phyloP scores from a whole-genome alignment of 2,113 vertebrate species.

The Neomonachus schauinslandi region DNA sequence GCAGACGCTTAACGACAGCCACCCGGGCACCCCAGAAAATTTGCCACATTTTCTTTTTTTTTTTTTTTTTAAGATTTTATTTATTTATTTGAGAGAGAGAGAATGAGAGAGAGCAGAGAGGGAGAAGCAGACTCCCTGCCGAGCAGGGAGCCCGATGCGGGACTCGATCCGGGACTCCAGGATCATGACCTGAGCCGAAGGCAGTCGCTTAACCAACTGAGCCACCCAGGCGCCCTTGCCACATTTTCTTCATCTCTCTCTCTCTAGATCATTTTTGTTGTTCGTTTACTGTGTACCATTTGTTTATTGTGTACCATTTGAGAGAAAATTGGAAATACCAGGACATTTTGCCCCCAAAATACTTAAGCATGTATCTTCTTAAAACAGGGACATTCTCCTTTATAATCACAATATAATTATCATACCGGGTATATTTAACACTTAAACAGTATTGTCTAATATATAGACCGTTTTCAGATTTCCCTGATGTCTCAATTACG shows the following conservation, averaged over 20 bases:
- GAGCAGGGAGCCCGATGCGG: too few relatives aligned
- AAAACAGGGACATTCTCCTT: conserved; percentile 4
- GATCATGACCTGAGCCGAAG: too few relatives aligned
- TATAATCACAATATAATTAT: neutral
- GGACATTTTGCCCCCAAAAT: neutral
- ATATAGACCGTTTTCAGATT: neutral
- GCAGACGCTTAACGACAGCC: too few relatives aligned
- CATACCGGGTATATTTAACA: neutral
- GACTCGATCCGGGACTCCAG: too few relatives aligned
- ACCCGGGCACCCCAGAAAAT: too few relatives aligned
- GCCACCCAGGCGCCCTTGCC: neutral
- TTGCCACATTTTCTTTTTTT: too few relatives aligned
- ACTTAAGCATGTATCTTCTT: neutral
- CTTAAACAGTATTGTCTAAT: neutral
- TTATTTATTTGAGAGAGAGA: too few relatives aligned
- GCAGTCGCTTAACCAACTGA: too few relatives aligned
- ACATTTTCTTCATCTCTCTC: neutral
- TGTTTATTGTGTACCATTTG: conserved; percentile 3
- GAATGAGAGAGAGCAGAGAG: too few relatives aligned
- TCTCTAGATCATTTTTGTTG: neutral
- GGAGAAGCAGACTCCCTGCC: too few relatives aligned
- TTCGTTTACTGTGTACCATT: neutral
- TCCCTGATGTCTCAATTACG: neutral
- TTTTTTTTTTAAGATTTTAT: too few relatives aligned
- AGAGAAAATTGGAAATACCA: neutral